Conservation (phyloP, 2,113 vertebrate species). For the Calidris pygmaea region DNA sequence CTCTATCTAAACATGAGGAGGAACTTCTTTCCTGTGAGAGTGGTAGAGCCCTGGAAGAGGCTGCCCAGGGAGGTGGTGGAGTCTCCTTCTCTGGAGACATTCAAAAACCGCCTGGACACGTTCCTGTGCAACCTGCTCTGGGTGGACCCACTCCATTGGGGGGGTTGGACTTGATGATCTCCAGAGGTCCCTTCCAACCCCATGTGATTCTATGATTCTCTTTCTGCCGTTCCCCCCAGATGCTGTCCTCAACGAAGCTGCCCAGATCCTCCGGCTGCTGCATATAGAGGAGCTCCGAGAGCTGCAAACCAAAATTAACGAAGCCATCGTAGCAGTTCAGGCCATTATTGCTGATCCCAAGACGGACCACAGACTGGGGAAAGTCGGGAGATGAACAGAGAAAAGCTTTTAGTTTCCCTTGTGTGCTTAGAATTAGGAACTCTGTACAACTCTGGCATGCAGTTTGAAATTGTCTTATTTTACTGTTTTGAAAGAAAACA, state of each 20-base stretch:
- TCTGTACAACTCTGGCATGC: constrained; percentile 37
- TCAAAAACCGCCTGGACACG: no score
- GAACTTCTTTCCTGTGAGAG: no score
- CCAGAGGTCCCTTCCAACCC: no score
- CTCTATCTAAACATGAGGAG: no score
- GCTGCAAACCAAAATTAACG: constrained; percentile 95
- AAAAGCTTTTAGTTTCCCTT: neutral
- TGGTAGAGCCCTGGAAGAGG: no score
- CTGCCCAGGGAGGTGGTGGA: no score
- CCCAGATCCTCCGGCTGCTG: constrained; percentile 91
- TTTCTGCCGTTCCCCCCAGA: constrained; percentile 73
- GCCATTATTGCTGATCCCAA: constrained; percentile 97
- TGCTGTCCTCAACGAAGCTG: constrained; percentile 94
- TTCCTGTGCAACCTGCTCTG: no score
- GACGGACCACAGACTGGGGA: constrained; percentile 96
- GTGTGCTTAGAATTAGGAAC: neutral
- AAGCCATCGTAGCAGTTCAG: constrained; percentile 97
- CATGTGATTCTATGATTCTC: neutral
- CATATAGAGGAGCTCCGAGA: constrained; percentile 97
- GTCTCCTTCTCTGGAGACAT: no score
- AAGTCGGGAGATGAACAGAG: constrained; percentile 91
- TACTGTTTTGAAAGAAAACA: constrained; percentile 44
- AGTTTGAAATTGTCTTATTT: constrained; percentile 1
- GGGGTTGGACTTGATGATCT: no score
- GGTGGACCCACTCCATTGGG: no score